Conservation (phyloP, 2,797 vertebrate species). For the Leucoraja ocellata region DNA sequence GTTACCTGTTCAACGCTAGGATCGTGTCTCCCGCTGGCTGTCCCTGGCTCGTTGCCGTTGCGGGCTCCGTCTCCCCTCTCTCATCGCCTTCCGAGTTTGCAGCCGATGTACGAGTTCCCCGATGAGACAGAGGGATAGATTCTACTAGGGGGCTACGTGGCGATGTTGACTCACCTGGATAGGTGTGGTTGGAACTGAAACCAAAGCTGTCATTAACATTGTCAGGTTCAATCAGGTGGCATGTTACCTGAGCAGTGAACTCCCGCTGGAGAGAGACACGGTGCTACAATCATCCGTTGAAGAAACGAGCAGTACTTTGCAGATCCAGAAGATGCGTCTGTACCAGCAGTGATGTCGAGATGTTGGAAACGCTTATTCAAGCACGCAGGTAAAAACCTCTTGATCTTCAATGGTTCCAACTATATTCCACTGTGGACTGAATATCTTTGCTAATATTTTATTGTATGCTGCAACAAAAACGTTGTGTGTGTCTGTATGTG, state of each 20-base stretch:
- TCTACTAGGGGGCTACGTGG: no score
- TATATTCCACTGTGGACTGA: neutral
- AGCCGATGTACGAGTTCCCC: neutral
- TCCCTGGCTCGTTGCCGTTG: fast-evolving
- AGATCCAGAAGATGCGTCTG: neutral
- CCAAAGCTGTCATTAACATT: neutral
- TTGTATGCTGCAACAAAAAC: neutral
- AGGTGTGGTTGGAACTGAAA: neutral
- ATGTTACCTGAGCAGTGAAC: neutral
- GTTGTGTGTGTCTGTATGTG: no score
- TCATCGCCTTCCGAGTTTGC: neutral
- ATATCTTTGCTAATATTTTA: neutral
- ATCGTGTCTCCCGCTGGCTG: fast-evolving
- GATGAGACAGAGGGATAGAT: neutral
- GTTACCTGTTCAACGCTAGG: no score
- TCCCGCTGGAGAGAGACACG: neutral
- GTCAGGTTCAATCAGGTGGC: neutral
- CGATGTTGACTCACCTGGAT: neutral
- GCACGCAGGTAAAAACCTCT: neutral
- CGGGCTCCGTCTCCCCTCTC: neutral
- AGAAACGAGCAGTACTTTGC: neutral
- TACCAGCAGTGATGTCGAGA: neutral
- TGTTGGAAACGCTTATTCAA: neutral
- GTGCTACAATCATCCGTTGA: neutral
- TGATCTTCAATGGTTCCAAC: neutral